A percentile compares a stretch with the other conserved stretches of the same genome.
phyloP scores from a whole-genome alignment of 2,797 vertebrate genomes.

The Sebastiscus tertius region DNA sequence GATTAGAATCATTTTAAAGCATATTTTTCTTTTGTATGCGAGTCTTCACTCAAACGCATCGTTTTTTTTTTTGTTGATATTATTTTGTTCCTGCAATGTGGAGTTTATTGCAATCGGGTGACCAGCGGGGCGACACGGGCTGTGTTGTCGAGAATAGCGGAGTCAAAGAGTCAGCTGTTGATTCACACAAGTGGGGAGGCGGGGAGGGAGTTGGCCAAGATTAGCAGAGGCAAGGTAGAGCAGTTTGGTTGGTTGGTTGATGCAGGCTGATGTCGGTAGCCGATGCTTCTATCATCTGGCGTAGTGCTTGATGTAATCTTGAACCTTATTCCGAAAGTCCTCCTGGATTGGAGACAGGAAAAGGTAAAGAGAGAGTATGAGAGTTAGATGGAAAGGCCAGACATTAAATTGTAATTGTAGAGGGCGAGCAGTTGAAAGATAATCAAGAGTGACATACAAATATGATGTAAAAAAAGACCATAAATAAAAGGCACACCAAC shows the following conservation, averaged over 20 bases:
- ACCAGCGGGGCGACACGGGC: constrained; percentile 24
- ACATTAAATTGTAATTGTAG: background rate
- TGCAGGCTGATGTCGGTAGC: constrained; percentile 49
- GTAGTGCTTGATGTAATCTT: constrained; percentile 97
- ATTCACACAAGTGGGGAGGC: constrained; percentile 33
- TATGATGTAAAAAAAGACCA: background rate
- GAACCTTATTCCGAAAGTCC: constrained; percentile 96
- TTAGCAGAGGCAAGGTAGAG: constrained; percentile 72
- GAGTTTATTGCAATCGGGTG: constrained; percentile 56
- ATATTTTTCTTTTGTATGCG: constrained; percentile 33
- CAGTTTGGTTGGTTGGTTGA: constrained; percentile 69
- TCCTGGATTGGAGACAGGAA: constrained; percentile 82
- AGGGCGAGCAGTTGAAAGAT: background rate
- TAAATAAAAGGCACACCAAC: background rate
- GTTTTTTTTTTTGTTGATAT: background rate
- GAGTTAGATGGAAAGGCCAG: background rate
- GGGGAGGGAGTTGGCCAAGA: constrained; percentile 47
- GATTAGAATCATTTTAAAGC: constrained; percentile 57
- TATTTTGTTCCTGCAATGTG: constrained; percentile 33
- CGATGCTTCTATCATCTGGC: constrained; percentile 92
- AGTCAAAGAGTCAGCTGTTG: constrained; percentile 55
- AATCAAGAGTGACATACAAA: background rate
- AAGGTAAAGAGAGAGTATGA: background rate
- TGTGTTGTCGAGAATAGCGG: constrained; percentile 13
- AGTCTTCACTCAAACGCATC: constrained; percentile 30